Conservation (phyloP, 2,797 vertebrate genomes). For the Manis crassicaudata region DNA sequence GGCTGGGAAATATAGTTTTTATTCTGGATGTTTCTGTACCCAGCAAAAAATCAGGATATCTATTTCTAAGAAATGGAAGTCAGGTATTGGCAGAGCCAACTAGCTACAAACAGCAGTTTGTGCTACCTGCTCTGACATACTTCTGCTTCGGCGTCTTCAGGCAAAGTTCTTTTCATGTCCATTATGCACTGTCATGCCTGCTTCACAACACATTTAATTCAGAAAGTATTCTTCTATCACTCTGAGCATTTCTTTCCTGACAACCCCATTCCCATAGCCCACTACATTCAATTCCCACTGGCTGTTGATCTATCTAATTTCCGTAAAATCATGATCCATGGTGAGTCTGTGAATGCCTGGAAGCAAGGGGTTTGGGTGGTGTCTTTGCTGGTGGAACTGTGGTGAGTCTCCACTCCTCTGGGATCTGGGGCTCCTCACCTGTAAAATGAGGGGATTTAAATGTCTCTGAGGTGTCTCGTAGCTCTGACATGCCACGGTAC, state of each 20-base stretch:
- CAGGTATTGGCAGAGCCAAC: neutral
- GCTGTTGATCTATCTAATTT: neutral
- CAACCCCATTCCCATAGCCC: accelerated
- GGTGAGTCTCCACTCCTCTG: neutral
- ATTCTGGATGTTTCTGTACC: neutral
- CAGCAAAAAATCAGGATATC: neutral
- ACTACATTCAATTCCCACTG: neutral
- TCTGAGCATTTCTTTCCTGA: neutral
- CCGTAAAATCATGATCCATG: neutral
- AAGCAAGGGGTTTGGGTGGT: neutral
- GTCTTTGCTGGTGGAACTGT: neutral
- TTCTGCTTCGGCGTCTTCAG: neutral
- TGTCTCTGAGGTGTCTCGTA: neutral
- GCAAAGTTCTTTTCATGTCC: neutral
- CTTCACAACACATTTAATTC: neutral
- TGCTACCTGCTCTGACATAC: neutral
- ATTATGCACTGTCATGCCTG: neutral
- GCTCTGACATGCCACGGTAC: accelerated
- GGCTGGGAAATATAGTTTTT: constrained; percentile 13
- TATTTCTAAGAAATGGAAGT: neutral
- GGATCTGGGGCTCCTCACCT: neutral
- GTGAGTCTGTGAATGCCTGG: neutral
- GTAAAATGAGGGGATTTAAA: neutral
- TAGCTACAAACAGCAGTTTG: neutral
- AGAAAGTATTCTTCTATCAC: neutral